Base-by-base conservation (phyloP, 2,888 invertebrate genomes). In the Drosophila tanythrix region DNA sequence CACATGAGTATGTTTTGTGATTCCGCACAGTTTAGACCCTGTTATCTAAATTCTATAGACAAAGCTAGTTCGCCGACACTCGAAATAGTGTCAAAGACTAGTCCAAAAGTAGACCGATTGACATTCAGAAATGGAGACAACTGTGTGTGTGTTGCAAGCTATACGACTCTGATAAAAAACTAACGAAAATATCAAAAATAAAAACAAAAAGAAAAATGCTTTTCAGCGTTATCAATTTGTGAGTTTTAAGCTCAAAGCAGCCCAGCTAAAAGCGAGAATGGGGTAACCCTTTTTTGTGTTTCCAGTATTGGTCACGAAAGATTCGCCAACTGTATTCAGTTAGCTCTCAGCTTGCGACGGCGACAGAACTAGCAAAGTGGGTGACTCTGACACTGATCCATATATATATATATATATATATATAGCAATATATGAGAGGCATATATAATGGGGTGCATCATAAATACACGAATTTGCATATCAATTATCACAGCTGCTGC, bases 251-350 rank as follows among this genome's bases (percentile, higher is more conserved):
- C 38, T 65, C 61, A 66, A 60, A 73, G 70, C 81, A 70, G 51
- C 48, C 6, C 51, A 57, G 53, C 29, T n/a, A 21, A n/a, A 18
- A 61, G 35, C n/a, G 59, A 31, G 59, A 31, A 40, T 40, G 58
- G 60, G 58, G 31, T 50, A 74, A 70, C 69, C 83, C 72, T 70
- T 85, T 21, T 31, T 8, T 56, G 10, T 33, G n/a, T 33, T 84
- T 70, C 57, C 52, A 68, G 71, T 68, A 51, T 57, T 68, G 48
- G 52, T 48, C 63, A 65, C 67, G 46, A 60, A 74, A 88, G 86
- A 83, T 88, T 73, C 56, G 77, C 79, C 67, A 74, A 72, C 69
- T 66, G 68, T 74, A 82, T 76, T 85, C 85, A 86, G 85, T 86
- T 88, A 57, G 74, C 72, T 76, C 76, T 77, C 74, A 67, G 70